Base-by-base conservation (phyloP, 2,888 invertebrate genomes). In the Dysmachus trigonus region DNA sequence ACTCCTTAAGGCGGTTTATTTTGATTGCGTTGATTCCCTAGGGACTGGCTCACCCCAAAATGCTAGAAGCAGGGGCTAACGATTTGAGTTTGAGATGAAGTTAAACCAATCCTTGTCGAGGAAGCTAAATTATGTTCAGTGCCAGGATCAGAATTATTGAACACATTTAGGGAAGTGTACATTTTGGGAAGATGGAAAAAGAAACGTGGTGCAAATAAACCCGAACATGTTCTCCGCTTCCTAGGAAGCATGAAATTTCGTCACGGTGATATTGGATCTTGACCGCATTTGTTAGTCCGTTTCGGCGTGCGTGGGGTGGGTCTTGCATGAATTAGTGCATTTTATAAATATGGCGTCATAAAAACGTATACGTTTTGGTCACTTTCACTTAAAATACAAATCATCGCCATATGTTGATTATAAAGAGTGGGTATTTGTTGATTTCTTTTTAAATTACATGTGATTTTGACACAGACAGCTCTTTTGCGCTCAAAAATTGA, bases 1-100 rank as follows among this genome's bases (percentile, higher is more conserved):
- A 22, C 22, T 38, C 35, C 76, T 76, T 35, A 76, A 76, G 76
- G 76, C 76, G 76, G 76, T 76, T 76, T 76, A 76, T 76, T 76
- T 76, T 76, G 76, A 76, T 76, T 76, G 6, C 7, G 18, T 15
- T 41, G 38, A 41, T 62, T 35, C 76, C 76, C 76, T 76, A 15
- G 38, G 22, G 76, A 33, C 33, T 3, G 22, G 22, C 38, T 38
- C 35, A 76, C 22, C 35, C 35, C n/a, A 18, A 73, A 74, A 74
- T 33, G 47, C 8, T 76, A 31, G 31, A 38, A 31, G 2, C 18
- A 76, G 35, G 38, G 76, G 76, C 3, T 6, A 76, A 4, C 18
- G 18, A n/a, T 18, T 35, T 10, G 22, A 76, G 33, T 18, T 35
- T 10, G 22, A 76, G 8, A 38, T 38, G 22, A 35, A 22, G 33